Evolutionary conservation across 2,113 vertebrate genomes (phyloP).

Genomic region (Cynopterus brachyotis): DNA sequence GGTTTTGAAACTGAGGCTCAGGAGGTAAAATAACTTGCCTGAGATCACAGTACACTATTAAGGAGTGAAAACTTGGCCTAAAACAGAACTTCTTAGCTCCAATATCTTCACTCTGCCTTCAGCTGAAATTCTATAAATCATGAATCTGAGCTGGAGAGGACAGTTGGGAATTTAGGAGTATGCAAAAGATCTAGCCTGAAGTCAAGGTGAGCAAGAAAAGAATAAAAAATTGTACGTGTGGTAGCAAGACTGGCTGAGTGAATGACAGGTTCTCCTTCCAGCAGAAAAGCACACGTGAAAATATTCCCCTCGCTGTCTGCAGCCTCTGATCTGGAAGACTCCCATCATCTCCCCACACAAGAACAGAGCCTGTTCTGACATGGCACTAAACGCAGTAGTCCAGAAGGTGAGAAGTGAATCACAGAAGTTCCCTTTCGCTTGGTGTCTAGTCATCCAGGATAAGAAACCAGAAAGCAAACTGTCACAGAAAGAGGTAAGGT

Average conservation of each 20-base stretch:
- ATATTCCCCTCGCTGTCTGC: too few relatives aligned
- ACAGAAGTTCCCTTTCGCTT: neutral
- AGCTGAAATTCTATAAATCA: neutral
- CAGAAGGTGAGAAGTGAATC: neutral
- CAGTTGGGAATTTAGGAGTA: neutral
- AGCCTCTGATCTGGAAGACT: neutral
- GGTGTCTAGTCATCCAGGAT: neutral
- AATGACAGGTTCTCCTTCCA: neutral
- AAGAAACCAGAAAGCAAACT: neutral
- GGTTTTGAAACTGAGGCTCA: neutral
- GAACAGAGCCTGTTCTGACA: neutral
- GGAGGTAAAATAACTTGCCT: neutral
- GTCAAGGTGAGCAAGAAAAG: neutral
- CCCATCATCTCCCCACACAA: neutral
- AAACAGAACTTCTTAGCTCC: neutral
- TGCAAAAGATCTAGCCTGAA: neutral
- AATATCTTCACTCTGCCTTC: neutral
- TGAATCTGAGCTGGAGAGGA: neutral
- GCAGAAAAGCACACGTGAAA: neutral
- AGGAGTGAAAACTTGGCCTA: neutral
- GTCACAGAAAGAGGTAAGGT: neutral
- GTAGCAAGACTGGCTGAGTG: neutral
- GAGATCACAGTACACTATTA: neutral
- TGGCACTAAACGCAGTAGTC: neutral
- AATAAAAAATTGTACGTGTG: neutral